These are phyloP conservation scores for Lycophotia porphyrea DNA, from an alignment of 2,888 invertebrate genomes.

Conservation along the genomic window DNA sequence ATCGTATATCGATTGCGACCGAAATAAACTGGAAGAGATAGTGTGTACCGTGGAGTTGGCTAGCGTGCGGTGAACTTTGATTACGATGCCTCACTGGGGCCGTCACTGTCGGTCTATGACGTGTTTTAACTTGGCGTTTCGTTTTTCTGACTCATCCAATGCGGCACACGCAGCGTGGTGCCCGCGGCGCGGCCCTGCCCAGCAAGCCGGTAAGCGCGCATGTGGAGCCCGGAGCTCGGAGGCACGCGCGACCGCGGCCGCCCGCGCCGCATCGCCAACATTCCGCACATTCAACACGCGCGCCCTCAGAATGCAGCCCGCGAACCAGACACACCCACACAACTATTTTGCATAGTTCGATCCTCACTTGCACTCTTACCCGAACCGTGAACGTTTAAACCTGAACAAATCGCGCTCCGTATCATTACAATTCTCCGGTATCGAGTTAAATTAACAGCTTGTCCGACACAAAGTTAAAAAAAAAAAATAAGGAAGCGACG, in stretches of 20 bases:
- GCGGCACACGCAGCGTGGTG: constrained; percentile 85
- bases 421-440: constrained; percentile 40
- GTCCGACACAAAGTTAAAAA: constrained; percentile 65
- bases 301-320: constrained; percentile 86
- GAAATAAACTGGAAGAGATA: constrained; percentile 89
- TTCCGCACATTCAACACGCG: constrained; percentile 86
- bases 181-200: constrained; percentile 79
- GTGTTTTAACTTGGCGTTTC: constrained; percentile 81
- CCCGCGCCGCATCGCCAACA: constrained; percentile 79
- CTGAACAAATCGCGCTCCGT: constrained; percentile 39
- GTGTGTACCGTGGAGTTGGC: constrained; percentile 87
- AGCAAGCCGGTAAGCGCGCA: constrained; percentile 80
- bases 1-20: constrained; percentile 86
- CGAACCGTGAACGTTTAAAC: constrained; percentile 42
- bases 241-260: constrained; percentile 77
- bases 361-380: constrained; percentile 72
- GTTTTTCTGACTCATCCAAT: constrained; percentile 89
- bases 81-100: constrained; percentile 69
- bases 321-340: constrained; percentile 81
- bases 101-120: constrained; percentile 68
- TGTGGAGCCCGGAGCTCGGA: constrained; percentile 56
- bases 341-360: constrained; percentile 85
- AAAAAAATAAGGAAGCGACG: constrained; percentile 73
- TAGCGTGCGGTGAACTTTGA: constrained; percentile 81
- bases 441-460: constrained; percentile 62